Evolutionary conservation across 2,888 invertebrate genomes (phyloP).

Genomic region (Nudaria mundana): DNA sequence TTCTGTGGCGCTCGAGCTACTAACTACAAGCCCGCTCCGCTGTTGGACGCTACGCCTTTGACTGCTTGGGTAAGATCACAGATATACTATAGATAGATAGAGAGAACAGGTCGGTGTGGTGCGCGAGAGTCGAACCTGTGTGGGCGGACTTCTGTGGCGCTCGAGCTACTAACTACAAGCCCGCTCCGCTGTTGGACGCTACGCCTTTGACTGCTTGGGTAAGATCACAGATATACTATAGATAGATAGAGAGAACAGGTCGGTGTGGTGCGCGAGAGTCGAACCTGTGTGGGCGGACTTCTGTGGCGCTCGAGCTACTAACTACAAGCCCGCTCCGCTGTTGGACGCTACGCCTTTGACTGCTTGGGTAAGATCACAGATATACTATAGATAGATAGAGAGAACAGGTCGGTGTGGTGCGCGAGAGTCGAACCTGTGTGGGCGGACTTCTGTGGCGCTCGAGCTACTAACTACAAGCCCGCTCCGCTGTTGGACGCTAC

Average conservation of each 20-base stretch:
- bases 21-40: conserved; percentile 87
- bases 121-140: conserved; percentile 91
- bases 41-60: conserved; percentile 92
- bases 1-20: conserved; percentile 92
- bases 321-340: conserved; percentile 88
- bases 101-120: conserved; percentile 94
- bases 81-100: conserved; percentile 43
- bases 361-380: conserved; percentile 84
- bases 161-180: conserved; percentile 86
- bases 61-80: conserved; percentile 87
- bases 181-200: conserved; percentile 91
- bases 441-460: conserved; percentile 94
- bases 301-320: conserved; percentile 89
- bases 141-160: conserved; percentile 97
- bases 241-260: conserved; percentile 85
- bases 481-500: conserved; percentile 92
- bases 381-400: conserved; percentile 58
- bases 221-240: conserved; percentile 5
- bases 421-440: conserved; percentile 94
- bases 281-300: conserved; percentile 98
- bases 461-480: conserved; percentile 87
- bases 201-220: conserved; percentile 95
- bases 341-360: conserved; percentile 93
- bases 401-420: conserved; percentile 94
- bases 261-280: conserved; percentile 92